Conservation (phyloP, 2,113 vertebrate genomes). For the Rhinopithecus roxellana region DNA sequence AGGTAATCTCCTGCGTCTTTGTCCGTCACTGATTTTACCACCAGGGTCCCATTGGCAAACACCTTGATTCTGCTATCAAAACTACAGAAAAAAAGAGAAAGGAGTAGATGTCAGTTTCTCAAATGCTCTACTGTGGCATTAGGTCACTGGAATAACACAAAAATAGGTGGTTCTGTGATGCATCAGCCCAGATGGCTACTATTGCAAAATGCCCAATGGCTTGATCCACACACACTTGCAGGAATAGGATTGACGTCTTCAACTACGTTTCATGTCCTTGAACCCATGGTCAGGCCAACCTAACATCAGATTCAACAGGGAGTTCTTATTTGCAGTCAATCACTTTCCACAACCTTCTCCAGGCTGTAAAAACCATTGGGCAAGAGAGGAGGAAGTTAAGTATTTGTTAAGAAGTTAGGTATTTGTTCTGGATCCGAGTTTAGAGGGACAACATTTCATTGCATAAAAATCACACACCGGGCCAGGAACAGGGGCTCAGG, state of each 20-base stretch:
- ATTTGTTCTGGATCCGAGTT: not conserved
- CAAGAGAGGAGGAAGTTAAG: not conserved
- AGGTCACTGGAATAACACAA: not conserved
- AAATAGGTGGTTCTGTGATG: rapidly evolving
- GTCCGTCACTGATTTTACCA: conserved; percentile 88
- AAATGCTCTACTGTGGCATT: not conserved
- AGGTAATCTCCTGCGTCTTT: conserved; percentile 93
- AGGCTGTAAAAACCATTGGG: not conserved
- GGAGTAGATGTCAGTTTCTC: not conserved
- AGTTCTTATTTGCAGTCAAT: not conserved
- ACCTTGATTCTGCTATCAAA: conserved; percentile 90
- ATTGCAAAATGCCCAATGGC: not conserved
- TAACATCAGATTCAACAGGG: not conserved
- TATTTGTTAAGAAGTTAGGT: not conserved
- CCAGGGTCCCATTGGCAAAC: conserved; percentile 89
- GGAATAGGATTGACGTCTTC: too few relatives aligned
- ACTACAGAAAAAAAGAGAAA: conserved; percentile 71
- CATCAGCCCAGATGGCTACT: rapidly evolving
- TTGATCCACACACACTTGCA: too few relatives aligned
- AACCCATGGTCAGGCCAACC: not conserved
- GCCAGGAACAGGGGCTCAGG: not conserved
- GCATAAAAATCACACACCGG: too few relatives aligned
- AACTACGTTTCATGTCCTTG: not conserved
- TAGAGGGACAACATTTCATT: too few relatives aligned
- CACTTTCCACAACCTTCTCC: not conserved